Evolutionary conservation across 2,797 vertebrate genomes (phyloP), one percentile per base, ranked within the genome.

Genomic region (Liasis olivaceus): DNA sequence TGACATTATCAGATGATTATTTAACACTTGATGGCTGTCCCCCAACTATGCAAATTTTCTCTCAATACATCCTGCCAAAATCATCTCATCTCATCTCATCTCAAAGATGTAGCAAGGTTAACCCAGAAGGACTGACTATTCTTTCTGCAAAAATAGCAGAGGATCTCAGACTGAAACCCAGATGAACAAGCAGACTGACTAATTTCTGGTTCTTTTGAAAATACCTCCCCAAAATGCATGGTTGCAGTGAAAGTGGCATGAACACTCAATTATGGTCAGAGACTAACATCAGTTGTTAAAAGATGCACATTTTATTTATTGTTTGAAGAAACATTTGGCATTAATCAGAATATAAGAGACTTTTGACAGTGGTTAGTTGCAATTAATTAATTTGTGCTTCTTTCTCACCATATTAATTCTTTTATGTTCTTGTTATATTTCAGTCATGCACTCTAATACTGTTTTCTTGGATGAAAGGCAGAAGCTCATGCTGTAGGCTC

Each of bases 111-210:
- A 81, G 54, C 12, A 47, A 56, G n/a, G 15, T 47, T 36, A 42
- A 7, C 5, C 1, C 13, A 69, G 17, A 92, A 62, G 64, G 62
- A 20, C 4, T 69, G 17, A 56, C 36, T 42, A 14, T 56, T 28
- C 26, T 84, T 58, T 58, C 5, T 85, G 56, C 60, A 85, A 59
- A 85, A 56, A 64, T 54, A 77, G 58, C 11, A 56, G 13, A 62
- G 11, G 26, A 31, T 28, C 26, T 69, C 31, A 12, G 22, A 54
- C 85, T 90, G 85, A 31, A 77, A 36, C 20, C 87, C 36, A 47
- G 81, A 89, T 92, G 95, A 54, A 93, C 89, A 72, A 42, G 87
- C 91, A 90, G 77, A 5, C 2, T 93, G 14, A 92, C 93, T 89
- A 84, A 22, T 0, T 92, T n/a, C 91, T 85, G n/a, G 6, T 59